Percentiles rank a stretch among this genome's conserved stretches.
These are phyloP conservation scores for Miichthys miiuy DNA, from an alignment of 2,797 vertebrate species.

Conservation along the genomic window DNA sequence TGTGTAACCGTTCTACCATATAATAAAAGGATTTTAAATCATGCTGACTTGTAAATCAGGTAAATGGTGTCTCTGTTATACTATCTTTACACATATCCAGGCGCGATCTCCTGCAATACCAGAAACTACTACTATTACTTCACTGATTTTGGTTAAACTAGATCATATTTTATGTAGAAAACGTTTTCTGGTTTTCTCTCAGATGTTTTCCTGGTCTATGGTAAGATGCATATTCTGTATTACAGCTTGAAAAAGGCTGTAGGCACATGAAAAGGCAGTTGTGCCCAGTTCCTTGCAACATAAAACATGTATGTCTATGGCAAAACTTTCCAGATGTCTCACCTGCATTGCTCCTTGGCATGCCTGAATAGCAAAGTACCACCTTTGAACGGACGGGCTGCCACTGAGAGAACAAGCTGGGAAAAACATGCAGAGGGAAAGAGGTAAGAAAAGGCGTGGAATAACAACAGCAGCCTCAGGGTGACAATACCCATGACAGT, in stretches of 20 bases:
- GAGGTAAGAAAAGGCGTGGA: not conserved
- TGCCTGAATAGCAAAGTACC: conserved; percentile 73
- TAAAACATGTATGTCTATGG: not conserved
- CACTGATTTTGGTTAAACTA: too few relatives aligned
- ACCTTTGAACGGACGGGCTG: conserved; percentile 66
- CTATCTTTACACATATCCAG: too few relatives aligned
- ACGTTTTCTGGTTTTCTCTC: too few relatives aligned
- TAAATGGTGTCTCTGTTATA: too few relatives aligned
- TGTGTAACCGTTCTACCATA: too few relatives aligned
- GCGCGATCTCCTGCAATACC: too few relatives aligned
- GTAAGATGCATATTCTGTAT: not conserved
- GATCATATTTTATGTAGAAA: too few relatives aligned
- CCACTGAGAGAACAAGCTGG: conserved; percentile 78
- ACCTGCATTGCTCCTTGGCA: conserved; percentile 68
- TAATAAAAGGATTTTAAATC: too few relatives aligned
- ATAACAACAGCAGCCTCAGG: not conserved
- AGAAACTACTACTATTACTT: too few relatives aligned
- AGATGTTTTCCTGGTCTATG: too few relatives aligned
- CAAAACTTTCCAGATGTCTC: not conserved
- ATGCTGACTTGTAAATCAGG: too few relatives aligned
- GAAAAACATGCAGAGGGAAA: conserved; percentile 4
- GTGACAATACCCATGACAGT: not conserved
- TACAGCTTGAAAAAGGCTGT: not conserved
- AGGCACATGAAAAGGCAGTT: too few relatives aligned
- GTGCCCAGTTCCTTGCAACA: not conserved